These are phyloP conservation scores for Ptychoptera contaminata DNA, from an alignment of 2,888 invertebrate genomes.

Conservation along the genomic window DNA sequence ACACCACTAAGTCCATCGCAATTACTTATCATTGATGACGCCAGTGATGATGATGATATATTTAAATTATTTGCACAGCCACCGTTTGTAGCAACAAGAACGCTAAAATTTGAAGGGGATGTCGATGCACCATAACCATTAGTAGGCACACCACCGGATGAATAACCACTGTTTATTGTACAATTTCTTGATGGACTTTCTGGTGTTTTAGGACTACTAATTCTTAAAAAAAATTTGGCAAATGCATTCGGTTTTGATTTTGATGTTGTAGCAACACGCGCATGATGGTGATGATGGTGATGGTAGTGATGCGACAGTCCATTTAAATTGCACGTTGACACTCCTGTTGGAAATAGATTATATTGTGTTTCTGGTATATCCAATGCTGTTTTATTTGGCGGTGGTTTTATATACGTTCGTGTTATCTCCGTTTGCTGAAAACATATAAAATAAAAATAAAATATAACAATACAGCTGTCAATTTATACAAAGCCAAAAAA, in stretches of 20 bases:
- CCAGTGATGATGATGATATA: conserved; percentile 12
- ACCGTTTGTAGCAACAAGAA: no score
- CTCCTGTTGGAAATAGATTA: conserved; percentile 16
- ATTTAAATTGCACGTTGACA: conserved; percentile 15
- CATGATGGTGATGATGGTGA: conserved; percentile 8
- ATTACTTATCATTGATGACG: conserved; percentile 6
- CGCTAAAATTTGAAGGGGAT: no score
- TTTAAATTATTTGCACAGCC: no score
- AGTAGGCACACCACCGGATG: no score
- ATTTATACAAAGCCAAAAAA: neutral
- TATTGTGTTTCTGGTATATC: conserved; percentile 40
- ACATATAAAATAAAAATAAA: conserved; percentile 7
- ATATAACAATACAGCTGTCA: neutral
- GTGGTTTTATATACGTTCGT: conserved; percentile 47
- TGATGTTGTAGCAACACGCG: conserved; percentile 12
- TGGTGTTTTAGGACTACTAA: conserved; percentile 21
- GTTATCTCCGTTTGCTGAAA: conserved; percentile 51
- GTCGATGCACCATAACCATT: no score
- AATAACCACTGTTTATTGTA: neutral
- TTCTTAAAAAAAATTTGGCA: conserved; percentile 30
- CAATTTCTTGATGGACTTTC: conserved; percentile 20
- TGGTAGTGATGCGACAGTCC: conserved; percentile 11
- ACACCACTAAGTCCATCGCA: no score
- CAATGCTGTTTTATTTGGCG: conserved; percentile 50
- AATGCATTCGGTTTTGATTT: conserved; percentile 31